Evolutionary conservation across 2,888 invertebrate species (phyloP).

Genomic region (Entomobrya proxima): DNA sequence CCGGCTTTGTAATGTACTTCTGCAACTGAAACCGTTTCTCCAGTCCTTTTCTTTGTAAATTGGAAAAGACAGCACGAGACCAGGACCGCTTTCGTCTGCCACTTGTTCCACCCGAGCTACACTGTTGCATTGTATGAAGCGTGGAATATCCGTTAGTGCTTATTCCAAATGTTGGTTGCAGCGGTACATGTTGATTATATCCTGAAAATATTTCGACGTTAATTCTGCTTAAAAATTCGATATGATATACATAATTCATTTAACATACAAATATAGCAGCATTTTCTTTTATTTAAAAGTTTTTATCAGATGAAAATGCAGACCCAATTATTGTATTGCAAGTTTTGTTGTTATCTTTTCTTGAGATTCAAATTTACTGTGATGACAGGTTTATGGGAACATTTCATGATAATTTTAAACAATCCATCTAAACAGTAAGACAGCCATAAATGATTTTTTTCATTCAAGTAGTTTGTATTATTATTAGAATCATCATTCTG

Average conservation of each 20-base stretch:
- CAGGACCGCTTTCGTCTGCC: constrained; percentile 91
- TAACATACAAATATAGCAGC: no score
- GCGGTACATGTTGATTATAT: constrained; percentile 55
- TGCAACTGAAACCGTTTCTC: constrained; percentile 95
- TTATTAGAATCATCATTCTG: no score
- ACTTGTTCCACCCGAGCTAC: constrained; percentile 72
- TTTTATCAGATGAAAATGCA: no score
- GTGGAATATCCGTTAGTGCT: constrained; percentile 66
- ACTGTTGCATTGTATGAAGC: constrained; percentile 72
- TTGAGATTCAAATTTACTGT: no score
- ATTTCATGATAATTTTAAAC: no score
- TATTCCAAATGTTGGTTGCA: constrained; percentile 63
- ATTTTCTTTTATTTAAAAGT: not conserved
- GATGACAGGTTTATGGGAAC: no score
- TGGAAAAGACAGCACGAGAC: constrained; percentile 96
- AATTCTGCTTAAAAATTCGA: not conserved
- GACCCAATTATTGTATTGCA: no score
- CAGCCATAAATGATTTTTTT: no score
- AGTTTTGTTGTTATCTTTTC: no score
- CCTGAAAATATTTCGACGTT: not conserved
- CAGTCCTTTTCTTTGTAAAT: constrained; percentile 94
- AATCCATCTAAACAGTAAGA: no score
- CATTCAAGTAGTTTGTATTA: no score
- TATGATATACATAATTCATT: not conserved
- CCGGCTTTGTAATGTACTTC: constrained; percentile 97